A percentile compares a stretch with the other conserved stretches of the same genome.
Evolutionary conservation across 2,797 vertebrate genomes (phyloP).

Genomic region (Orestias chungarensis): DNA sequence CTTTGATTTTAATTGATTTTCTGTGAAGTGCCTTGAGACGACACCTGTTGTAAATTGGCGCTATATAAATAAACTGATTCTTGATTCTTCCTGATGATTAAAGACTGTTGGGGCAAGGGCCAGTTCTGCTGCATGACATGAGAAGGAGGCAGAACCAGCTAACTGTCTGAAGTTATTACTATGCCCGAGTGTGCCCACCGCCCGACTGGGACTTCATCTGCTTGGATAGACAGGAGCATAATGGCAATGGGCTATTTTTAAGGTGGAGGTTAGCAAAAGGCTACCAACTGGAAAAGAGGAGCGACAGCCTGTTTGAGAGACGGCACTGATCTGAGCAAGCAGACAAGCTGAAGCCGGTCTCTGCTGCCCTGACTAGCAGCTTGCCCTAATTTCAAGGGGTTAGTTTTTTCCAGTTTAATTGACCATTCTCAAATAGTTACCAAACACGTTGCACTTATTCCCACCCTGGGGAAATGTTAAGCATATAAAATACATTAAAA

Average conservation of each 20-base stretch:
- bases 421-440: not conserved
- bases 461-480: not conserved
- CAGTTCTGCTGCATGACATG: not conserved
- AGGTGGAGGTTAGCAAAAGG: conserved; percentile 60
- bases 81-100: conserved; percentile 23
- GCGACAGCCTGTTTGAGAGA: conserved; percentile 32
- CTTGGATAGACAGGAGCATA: conserved; percentile 45
- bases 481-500: not conserved
- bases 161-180: conserved; percentile 70
- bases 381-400: not conserved
- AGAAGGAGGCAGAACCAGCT: conserved; percentile 41
- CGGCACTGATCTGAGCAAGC: conserved; percentile 37
- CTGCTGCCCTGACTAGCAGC: not conserved
- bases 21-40: no score
- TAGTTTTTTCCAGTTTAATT: not conserved
- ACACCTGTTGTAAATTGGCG: no score
- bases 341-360: conserved; percentile 21
- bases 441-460: not conserved
- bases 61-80: no score
- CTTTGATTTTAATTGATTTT: no score
- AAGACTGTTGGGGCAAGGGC: conserved; percentile 21
- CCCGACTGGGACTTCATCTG: conserved; percentile 62
- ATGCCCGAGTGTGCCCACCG: conserved; percentile 57
- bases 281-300: conserved; percentile 46
- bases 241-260: conserved; percentile 53